These are phyloP conservation scores for Acanthochromis polyacanthus DNA, from an alignment of 2,113 vertebrate genomes.

Conservation along the genomic window DNA sequence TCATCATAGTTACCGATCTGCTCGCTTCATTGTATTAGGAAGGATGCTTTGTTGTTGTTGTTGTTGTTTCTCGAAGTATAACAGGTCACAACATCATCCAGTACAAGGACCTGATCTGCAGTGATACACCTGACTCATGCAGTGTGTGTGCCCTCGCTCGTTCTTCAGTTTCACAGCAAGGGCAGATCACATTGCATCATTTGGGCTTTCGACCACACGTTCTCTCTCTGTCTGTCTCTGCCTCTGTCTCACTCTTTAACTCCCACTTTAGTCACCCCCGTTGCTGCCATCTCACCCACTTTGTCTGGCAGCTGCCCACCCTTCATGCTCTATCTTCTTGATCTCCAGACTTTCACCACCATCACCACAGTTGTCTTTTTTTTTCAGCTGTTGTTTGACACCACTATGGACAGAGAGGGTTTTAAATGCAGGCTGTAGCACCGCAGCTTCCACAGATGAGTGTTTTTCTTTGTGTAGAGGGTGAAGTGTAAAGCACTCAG, in stretches of 20 bases:
- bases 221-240: neutral
- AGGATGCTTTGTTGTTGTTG: conserved; percentile 17
- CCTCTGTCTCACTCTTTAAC: conserved; percentile 4
- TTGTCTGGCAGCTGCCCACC: conserved; percentile 56
- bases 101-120: conserved; percentile 28
- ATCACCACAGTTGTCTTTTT: conserved; percentile 1
- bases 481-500: conserved; percentile 29
- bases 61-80: conserved; percentile 25
- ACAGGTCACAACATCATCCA: conserved; percentile 22
- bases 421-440: conserved; percentile 23
- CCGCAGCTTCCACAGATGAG: conserved; percentile 27
- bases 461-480: conserved; percentile 16
- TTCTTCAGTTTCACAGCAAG: conserved; percentile 37
- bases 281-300: conserved; percentile 41
- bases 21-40: neutral
- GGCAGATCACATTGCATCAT: conserved; percentile 52
- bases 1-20: neutral
- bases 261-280: conserved; percentile 39
- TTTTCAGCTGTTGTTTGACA: conserved; percentile 31
- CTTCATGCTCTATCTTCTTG: conserved; percentile 19
- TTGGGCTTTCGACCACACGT: neutral
- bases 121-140: conserved; percentile 39
- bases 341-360: conserved; percentile 24
- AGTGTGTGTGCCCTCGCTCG: neutral
- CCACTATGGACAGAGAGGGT: conserved; percentile 10